Conservation (phyloP, 2,888 invertebrate species). For the Hofmannophila pseudospretella region DNA sequence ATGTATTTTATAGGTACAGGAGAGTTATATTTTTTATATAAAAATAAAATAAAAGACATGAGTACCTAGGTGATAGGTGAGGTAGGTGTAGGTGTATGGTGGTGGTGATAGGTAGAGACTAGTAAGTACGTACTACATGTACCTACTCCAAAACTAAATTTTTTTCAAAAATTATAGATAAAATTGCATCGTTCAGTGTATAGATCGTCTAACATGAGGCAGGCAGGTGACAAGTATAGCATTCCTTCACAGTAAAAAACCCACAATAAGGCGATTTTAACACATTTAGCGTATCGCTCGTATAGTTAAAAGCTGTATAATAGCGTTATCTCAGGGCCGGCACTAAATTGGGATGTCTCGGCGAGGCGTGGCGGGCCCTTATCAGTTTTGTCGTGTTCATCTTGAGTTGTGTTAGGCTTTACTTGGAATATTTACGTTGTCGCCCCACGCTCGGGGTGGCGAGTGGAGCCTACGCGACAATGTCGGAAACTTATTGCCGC, state of each 20-base stretch:
- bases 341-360: conserved; percentile 77
- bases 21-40: no score
- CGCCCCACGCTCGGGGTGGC: conserved; percentile 42
- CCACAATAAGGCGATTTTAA: conserved; percentile 62
- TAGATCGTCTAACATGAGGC: no score
- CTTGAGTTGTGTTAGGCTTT: conserved; percentile 78
- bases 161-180: no score
- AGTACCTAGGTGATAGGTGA: no score
- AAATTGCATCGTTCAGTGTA: no score
- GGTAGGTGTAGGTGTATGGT: no score
- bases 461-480: conserved; percentile 50
- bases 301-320: conserved; percentile 78
- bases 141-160: no score
- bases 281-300: conserved; percentile 72
- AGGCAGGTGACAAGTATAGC: conserved; percentile 37
- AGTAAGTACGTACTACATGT: no score
- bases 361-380: conserved; percentile 60
- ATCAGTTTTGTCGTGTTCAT: conserved; percentile 76
- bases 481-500: conserved; percentile 54
- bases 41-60: no score
- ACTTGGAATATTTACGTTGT: conserved; percentile 69
- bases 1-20: no score
- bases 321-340: conserved; percentile 73
- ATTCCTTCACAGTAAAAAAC: conserved; percentile 43
- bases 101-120: no score